Evolutionary conservation across 2,888 invertebrate species (phyloP), one percentile per base, ranked within the genome.

Genomic region (Erannis defoliaria): DNA sequence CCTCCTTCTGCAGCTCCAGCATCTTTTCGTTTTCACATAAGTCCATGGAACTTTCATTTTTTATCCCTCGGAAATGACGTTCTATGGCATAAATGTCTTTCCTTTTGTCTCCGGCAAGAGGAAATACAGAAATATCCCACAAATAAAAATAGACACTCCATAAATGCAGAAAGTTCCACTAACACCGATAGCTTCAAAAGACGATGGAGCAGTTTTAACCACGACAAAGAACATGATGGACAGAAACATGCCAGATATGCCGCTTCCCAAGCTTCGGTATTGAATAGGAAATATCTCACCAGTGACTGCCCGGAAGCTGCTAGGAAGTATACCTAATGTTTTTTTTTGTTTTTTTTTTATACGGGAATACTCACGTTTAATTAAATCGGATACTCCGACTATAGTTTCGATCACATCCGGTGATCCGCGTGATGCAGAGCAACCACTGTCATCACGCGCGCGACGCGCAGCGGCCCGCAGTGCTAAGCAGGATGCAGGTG

Each of bases 301-400:
- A 62, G 95, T 94, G 78, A 96, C 94, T 10, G 95, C 94, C 94
- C 96, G 96, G 0, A 96, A 96, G 53, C 96, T 86, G 0, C n/a
- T n/a, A n/a, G 96, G 95, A 23, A 95, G 77, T 35, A 95, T 89
- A 0, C 96, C n/a, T n/a, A n/a, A n/a, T n/a, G n/a, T n/a, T n/a
- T n/a, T n/a, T n/a, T n/a, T n/a, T n/a, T n/a, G n/a, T n/a, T n/a
- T n/a, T n/a, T n/a, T n/a, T n/a, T n/a, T n/a, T n/a, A n/a, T n/a
- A n/a, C n/a, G n/a, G n/a, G n/a, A n/a, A n/a, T n/a, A n/a, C n/a
- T n/a, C n/a, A n/a, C n/a, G n/a, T n/a, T n/a, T n/a, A n/a, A n/a
- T n/a, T n/a, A n/a, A n/a, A n/a, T n/a, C n/a, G n/a, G n/a, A n/a
- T n/a, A n/a, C n/a, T n/a, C n/a, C n/a, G n/a, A n/a, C n/a, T n/a